Evolutionary conservation across 35 echinoderm and acorn worm species (phyloP), one percentile per base, ranked within the genome.

Genomic region (Eucidaris tribuloides): DNA sequence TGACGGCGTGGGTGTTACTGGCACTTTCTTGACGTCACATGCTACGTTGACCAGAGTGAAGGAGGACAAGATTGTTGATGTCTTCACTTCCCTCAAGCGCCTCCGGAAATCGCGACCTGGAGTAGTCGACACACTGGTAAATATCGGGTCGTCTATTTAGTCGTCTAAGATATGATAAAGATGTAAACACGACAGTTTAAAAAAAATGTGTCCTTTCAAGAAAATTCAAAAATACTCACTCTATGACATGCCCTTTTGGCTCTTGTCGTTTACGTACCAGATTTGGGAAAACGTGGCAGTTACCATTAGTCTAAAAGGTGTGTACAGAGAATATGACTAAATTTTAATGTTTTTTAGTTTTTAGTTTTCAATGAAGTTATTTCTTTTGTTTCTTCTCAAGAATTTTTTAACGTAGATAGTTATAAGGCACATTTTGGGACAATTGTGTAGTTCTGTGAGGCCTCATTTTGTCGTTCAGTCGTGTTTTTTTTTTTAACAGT

Each of bases 51-150:
- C 60, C 36, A 82, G 29, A 37, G 58, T 82, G 9, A 82, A 58
- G 30, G 54, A 60, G 27, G 80, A 82, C 29, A 57, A 64, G 80
- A 64, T 31, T 27, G 33, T 82, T 3, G 80, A 82, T n/a, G 24
- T 82, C 0, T 82, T 82, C 57, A 57, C 36, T 24, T 50, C 80
- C 3, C 52, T 82, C 33, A 82, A 82, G 46, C 52, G 58, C 28
- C 80, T 82, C 18, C 52, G 80, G 30, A 77, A 50, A 23, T 76
- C 77, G 43, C 33, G 96, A 71, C 86, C 91, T 4, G 50, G 44
- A 1, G 86, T 99, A 59, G 90, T 99, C 2, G 80, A 92, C 4
- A 90, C 36, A 28, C 46, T 83, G 85, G 95, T 98, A 89, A 87
- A 90, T 46, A 71, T 4, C n/a, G 9, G 48, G 9, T 52, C 48